These are phyloP conservation scores for Tauraco hartlaubi DNA, from an alignment of 2,797 vertebrate genomes.

Conservation along the genomic window DNA sequence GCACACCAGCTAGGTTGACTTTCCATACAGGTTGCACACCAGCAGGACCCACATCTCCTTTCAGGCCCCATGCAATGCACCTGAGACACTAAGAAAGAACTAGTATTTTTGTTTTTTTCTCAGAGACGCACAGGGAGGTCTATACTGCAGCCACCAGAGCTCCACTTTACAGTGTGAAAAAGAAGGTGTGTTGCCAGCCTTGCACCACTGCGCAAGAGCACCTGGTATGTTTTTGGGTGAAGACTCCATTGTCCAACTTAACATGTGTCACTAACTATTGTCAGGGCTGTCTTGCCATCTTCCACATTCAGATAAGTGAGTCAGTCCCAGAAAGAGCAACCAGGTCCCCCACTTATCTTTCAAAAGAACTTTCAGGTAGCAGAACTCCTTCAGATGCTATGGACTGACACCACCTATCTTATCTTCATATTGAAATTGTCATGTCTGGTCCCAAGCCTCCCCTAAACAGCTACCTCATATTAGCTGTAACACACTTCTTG, in stretches of 20 bases:
- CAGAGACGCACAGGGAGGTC: background rate
- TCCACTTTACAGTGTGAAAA: background rate
- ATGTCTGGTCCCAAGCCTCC: background rate
- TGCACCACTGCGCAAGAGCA: background rate
- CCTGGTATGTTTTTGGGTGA: background rate
- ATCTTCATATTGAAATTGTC: background rate
- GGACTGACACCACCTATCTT: background rate
- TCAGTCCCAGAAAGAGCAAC: background rate
- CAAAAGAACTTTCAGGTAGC: background rate
- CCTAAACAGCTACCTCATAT: background rate
- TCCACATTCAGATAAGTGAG: background rate
- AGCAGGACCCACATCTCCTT: background rate
- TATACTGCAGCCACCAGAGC: background rate
- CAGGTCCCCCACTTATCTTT: background rate
- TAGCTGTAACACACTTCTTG: background rate
- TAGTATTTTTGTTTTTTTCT: background rate
- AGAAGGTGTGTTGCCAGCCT: background rate
- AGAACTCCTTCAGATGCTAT: background rate
- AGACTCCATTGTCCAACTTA: background rate
- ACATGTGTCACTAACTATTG: background rate
- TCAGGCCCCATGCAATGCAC: background rate
- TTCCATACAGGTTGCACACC: background rate
- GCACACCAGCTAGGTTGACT: background rate
- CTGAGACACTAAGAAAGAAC: background rate
- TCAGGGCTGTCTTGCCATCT: background rate